These are phyloP conservation scores for Oryzias sinensis DNA, from an alignment of 2,797 vertebrate species.

Conservation along the genomic window DNA sequence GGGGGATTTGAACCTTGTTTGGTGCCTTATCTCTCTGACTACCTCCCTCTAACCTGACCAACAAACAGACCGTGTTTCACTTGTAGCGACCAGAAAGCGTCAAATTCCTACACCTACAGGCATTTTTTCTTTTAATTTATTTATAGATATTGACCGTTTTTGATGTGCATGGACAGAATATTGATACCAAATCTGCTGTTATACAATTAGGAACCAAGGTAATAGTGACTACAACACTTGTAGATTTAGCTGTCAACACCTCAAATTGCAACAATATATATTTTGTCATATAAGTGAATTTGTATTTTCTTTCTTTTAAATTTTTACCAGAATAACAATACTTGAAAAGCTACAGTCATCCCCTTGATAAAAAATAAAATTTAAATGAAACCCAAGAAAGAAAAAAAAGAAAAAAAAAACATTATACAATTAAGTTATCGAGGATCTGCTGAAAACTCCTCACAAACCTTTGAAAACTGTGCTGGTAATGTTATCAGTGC, in stretches of 20 bases:
- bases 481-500: conserved; percentile 43
- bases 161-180: conserved; percentile 24
- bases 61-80: conserved; percentile 35
- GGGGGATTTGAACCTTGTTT: conserved; percentile 92
- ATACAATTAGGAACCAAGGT: conserved; percentile 30
- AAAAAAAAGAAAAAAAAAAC: no score
- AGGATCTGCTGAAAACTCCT: conserved; percentile 17
- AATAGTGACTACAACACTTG: conserved; percentile 46
- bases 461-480: conserved; percentile 33
- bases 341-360: no score
- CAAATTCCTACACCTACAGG: conserved; percentile 20
- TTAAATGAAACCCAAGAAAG: no score
- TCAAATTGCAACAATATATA: conserved; percentile 43
- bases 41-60: conserved; percentile 69
- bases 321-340: neutral
- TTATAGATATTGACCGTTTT: conserved; percentile 45
- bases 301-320: conserved; percentile 11
- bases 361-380: no score
- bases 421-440: neutral
- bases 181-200: conserved; percentile 33
- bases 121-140: conserved; percentile 31
- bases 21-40: conserved; percentile 85
- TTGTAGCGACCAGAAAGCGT: conserved; percentile 17
- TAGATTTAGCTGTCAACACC: conserved; percentile 66
- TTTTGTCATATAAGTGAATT: conserved; percentile 30